Percentiles rank a stretch among this genome's conserved stretches.
phyloP scores from a whole-genome alignment of 2,113 vertebrate genomes.

The Clinocottus analis region DNA sequence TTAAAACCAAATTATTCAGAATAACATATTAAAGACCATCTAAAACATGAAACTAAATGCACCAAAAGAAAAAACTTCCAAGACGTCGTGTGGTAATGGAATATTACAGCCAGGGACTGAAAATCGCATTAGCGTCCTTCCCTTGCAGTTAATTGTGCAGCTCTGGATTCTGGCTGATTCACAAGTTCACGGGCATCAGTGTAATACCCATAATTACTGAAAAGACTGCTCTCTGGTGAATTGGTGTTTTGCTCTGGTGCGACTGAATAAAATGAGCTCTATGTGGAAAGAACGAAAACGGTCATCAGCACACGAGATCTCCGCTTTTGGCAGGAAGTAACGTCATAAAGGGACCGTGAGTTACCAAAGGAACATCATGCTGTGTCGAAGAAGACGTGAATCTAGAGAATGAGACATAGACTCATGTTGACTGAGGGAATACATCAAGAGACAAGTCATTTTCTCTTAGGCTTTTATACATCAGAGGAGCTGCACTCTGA shows the following conservation, averaged over 20 bases:
- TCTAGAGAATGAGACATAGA: neutral
- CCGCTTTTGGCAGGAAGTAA: slow-evolving; percentile 1
- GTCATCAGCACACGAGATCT: slow-evolving; percentile 11
- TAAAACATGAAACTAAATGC: neutral
- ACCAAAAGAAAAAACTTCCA: neutral
- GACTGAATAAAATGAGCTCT: neutral
- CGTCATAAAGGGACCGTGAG: neutral
- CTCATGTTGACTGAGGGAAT: too few relatives aligned
- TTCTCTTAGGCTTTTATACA: neutral
- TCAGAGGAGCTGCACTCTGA: too few relatives aligned
- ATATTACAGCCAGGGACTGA: neutral
- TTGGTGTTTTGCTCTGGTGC: neutral
- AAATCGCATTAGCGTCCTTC: slow-evolving; percentile 4
- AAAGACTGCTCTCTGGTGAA: neutral
- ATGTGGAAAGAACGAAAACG: slow-evolving; percentile 5
- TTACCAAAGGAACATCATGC: neutral
- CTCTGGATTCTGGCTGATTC: slow-evolving; percentile 9
- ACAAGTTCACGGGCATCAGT: neutral
- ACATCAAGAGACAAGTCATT: too few relatives aligned
- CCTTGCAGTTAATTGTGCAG: neutral
- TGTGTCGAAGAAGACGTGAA: neutral
- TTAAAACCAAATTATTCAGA: neutral
- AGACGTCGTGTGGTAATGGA: neutral
- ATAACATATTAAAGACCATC: neutral
- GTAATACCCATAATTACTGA: neutral